Conservation (phyloP, 2,888 invertebrate genomes). For the Ceraclea dissimilis region DNA sequence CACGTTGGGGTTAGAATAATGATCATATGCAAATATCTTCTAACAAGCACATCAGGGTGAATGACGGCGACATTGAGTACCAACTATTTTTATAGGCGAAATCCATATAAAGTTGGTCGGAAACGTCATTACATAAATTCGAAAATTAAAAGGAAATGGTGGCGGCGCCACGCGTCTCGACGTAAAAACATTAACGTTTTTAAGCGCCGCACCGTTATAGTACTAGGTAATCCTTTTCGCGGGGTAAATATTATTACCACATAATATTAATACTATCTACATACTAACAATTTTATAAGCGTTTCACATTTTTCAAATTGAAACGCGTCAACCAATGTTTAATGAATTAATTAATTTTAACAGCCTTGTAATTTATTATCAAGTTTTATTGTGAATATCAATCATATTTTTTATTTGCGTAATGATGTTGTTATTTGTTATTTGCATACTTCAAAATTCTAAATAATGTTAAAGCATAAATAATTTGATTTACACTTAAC, state of each 20-base stretch:
- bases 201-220: too few relatives aligned
- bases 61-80: background rate
- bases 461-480: too few relatives aligned
- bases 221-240: too few relatives aligned
- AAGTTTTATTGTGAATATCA: too few relatives aligned
- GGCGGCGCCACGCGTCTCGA: conserved; percentile 21
- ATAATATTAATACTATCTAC: too few relatives aligned
- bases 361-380: background rate
- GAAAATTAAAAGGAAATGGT: conserved; percentile 25
- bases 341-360: conserved; percentile 2
- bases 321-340: background rate
- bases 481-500: too few relatives aligned
- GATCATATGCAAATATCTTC: conserved; percentile 15
- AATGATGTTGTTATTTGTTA: background rate
- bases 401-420: background rate
- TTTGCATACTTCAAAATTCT: too few relatives aligned
- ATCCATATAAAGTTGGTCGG: conserved; percentile 17
- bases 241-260: too few relatives aligned
- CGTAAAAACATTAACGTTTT: conserved; percentile 16
- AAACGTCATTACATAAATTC: conserved; percentile 24
- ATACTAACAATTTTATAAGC: background rate
- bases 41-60: conserved; percentile 6
- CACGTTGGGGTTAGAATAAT: too few relatives aligned
- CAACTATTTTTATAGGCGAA: conserved; percentile 19
- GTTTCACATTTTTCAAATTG: background rate